Conservation (phyloP, 2,888 invertebrate species). For the Macaria liturata region DNA sequence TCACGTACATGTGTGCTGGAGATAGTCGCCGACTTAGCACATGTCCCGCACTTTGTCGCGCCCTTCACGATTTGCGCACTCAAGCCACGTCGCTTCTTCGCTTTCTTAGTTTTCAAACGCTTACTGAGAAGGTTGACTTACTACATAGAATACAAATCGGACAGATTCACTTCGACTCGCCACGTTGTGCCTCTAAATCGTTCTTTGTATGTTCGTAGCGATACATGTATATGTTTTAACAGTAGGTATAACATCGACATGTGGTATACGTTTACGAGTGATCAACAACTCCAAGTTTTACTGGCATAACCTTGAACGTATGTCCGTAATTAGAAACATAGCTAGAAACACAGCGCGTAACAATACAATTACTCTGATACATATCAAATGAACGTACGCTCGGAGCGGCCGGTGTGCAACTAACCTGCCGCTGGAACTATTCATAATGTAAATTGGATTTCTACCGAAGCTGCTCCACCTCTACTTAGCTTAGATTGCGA, state of each 20-base stretch:
- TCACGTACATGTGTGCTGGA: background rate
- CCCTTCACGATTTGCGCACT: conserved; percentile 12
- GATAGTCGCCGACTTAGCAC: conserved; percentile 20
- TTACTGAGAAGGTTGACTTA: conserved; percentile 2
- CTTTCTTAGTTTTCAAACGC: conserved; percentile 12
- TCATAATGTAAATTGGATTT: conserved; percentile 33
- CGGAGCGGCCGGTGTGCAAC: conserved; percentile 30
- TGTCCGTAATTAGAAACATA: conserved; percentile 26
- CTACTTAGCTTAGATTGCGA: conserved; percentile 1
- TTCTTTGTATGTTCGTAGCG: background rate
- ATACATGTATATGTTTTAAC: too few relatives aligned
- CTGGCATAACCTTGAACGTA: conserved; percentile 29
- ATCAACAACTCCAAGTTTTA: conserved; percentile 7
- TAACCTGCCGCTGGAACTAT: conserved; percentile 25
- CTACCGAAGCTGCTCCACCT: conserved; percentile 17
- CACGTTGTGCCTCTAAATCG: conserved; percentile 1
- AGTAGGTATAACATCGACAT: background rate
- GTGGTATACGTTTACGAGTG: background rate
- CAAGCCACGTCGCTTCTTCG: conserved; percentile 10
- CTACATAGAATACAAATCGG: conserved; percentile 4
- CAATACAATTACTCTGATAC: conserved; percentile 35
- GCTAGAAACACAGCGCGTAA: conserved; percentile 26
- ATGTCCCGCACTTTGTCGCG: conserved; percentile 14
- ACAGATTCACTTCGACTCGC: background rate
- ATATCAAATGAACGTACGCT: conserved; percentile 33